phyloP scores from a whole-genome alignment of 2,888 invertebrate species.

The Tyria jacobaeae region DNA sequence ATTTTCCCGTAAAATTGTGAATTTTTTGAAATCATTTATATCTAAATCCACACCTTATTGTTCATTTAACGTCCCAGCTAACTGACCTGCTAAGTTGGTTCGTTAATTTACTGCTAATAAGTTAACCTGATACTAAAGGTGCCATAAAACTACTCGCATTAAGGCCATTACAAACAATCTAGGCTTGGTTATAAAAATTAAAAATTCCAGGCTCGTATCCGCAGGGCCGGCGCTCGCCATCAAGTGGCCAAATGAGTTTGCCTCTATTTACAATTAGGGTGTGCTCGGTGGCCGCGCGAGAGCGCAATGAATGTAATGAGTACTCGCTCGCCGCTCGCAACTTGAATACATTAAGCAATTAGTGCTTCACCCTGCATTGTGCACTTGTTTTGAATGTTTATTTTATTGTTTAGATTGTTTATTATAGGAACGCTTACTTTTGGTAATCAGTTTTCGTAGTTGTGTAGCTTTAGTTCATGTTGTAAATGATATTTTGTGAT shows the following conservation, averaged over 20 bases:
- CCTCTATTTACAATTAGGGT: conserved; percentile 70
- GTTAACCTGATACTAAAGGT: not conserved
- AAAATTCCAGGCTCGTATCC: conserved; percentile 64
- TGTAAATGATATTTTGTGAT: not conserved
- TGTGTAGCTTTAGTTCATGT: conserved; percentile 8
- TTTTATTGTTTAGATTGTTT: conserved; percentile 52
- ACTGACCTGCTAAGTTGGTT: not conserved
- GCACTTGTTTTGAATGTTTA: conserved; percentile 51
- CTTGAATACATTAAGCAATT: conserved; percentile 70
- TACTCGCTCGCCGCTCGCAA: conserved; percentile 46
- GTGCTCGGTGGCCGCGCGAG: conserved; percentile 39
- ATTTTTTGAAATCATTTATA: not conserved
- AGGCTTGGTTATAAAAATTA: conserved; percentile 60
- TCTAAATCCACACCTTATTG: not conserved
- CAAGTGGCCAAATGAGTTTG: conserved; percentile 73
- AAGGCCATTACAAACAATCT: conserved; percentile 45
- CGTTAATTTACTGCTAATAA: not conserved
- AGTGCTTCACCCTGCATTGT: conserved; percentile 44
- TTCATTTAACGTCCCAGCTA: not conserved
- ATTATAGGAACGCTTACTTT: conserved; percentile 37
- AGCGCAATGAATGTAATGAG: conserved; percentile 64
- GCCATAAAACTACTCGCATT: conserved; percentile 22
- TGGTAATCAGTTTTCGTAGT: conserved; percentile 30
- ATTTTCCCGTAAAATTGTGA: not conserved
- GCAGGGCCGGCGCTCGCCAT: conserved; percentile 52